Evolutionary conservation across 1,140 invertebrate species (phyloP).

Genomic region (Akabosia matsudoensis): DNA sequence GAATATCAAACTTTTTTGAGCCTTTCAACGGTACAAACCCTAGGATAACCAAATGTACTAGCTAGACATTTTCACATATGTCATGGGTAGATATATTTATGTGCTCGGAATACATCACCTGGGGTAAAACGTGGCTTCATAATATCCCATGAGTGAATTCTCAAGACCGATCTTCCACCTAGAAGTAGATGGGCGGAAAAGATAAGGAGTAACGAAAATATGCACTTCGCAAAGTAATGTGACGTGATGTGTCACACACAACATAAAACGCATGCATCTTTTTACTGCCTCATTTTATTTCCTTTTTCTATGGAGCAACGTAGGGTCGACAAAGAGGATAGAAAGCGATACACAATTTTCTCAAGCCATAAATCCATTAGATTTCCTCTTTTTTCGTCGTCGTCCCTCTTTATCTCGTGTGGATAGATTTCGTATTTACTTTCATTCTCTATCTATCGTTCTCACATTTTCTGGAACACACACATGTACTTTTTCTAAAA

Average conservation of each 20-base stretch:
- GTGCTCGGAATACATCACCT: no score
- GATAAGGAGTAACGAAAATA: neutral
- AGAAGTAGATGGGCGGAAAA: no score
- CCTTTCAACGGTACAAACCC: no score
- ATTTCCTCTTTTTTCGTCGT: neutral
- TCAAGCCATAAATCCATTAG: constrained; percentile 13
- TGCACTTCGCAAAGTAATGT: neutral
- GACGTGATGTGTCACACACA: constrained; percentile 2
- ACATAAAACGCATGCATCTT: constrained; percentile 7
- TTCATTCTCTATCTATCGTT: no score
- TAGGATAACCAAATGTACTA: no score
- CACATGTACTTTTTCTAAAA: neutral
- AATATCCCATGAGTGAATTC: no score
- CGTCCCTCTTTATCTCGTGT: neutral
- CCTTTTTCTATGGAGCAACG: neutral
- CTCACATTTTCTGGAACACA: no score
- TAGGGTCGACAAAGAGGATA: neutral
- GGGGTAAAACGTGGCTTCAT: no score
- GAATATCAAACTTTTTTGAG: no score
- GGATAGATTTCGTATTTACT: neutral
- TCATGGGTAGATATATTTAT: no score
- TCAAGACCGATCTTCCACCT: no score
- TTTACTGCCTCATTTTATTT: constrained; percentile 1
- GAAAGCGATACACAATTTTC: neutral
- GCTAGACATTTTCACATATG: no score